Evolutionary conservation across 1,140 invertebrate species (phyloP).

Genomic region (Lepidurus apus): DNA sequence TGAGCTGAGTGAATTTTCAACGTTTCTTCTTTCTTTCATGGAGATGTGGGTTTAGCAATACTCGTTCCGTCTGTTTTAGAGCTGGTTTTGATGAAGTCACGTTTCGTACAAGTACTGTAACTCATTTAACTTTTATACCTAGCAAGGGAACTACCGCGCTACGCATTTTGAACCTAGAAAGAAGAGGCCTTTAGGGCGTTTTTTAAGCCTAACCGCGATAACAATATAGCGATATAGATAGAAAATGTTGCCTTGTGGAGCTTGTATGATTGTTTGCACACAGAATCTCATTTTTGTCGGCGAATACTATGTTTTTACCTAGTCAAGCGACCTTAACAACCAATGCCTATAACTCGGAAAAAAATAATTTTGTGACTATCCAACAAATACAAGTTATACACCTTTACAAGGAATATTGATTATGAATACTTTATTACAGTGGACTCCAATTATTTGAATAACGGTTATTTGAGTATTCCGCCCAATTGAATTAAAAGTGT

Average conservation of each 20-base stretch:
- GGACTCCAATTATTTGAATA: too few relatives aligned
- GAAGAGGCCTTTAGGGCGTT: background rate
- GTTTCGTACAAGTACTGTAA: slow-evolving; percentile 50
- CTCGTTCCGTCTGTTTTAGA: slow-evolving; percentile 36
- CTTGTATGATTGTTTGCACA: background rate
- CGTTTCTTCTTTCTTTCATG: too few relatives aligned
- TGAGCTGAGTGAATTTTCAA: background rate
- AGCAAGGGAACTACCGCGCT: background rate
- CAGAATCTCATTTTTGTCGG: background rate
- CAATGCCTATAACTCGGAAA: background rate
- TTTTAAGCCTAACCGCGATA: background rate
- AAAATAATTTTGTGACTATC: background rate
- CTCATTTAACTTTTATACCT: slow-evolving; percentile 38
- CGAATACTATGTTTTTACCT: background rate
- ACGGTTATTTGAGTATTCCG: too few relatives aligned
- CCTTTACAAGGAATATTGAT: background rate
- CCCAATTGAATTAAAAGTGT: too few relatives aligned
- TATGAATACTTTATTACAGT: too few relatives aligned
- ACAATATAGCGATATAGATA: background rate
- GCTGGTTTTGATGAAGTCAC: slow-evolving; percentile 44
- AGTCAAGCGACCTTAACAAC: slow-evolving; percentile 3
- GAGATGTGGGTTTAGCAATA: slow-evolving; percentile 35
- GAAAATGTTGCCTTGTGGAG: background rate
- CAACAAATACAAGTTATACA: background rate
- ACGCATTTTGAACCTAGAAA: background rate